A percentile compares a stretch with the other conserved stretches of the same genome.
These are phyloP conservation scores for Melanaphis sacchari DNA, from an alignment of 1,140 invertebrate species.

Conservation along the genomic window DNA sequence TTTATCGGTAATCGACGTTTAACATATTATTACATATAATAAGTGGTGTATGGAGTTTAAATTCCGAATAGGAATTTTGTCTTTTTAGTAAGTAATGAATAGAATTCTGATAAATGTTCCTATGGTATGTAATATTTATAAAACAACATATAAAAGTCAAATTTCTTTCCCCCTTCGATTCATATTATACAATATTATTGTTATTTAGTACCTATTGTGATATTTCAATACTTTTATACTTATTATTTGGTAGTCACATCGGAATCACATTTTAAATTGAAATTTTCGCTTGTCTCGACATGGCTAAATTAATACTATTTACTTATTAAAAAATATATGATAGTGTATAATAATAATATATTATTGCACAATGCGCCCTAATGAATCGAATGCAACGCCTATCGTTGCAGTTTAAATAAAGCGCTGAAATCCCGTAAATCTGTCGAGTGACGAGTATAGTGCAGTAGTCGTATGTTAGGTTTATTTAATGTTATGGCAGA, in stretches of 20 bases:
- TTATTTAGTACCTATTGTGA: not conserved
- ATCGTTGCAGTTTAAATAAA: not conserved
- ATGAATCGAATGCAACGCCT: not conserved
- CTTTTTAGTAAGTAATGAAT: not conserved
- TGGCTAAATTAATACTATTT: not conserved
- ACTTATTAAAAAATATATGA: not conserved
- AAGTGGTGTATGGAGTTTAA: not conserved
- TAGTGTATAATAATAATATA: not conserved
- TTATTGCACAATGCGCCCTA: not conserved
- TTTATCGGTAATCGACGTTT: no score
- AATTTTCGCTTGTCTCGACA: not conserved
- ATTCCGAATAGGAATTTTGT: not conserved
- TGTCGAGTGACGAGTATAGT: not conserved
- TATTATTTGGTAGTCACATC: not conserved
- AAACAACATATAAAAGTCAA: no score
- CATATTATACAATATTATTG: not conserved
- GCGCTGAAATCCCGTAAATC: not conserved
- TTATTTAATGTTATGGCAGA: not conserved
- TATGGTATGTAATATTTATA: no score
- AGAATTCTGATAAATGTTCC: no score
- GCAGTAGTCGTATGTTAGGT: not conserved
- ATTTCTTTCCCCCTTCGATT: no score
- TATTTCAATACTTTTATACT: not conserved
- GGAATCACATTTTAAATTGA: not conserved
- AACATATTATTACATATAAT: no score